Evolutionary conservation across 2,113 vertebrate species (phyloP), one percentile per base, ranked within the genome.

Genomic region (Platanista minor): DNA sequence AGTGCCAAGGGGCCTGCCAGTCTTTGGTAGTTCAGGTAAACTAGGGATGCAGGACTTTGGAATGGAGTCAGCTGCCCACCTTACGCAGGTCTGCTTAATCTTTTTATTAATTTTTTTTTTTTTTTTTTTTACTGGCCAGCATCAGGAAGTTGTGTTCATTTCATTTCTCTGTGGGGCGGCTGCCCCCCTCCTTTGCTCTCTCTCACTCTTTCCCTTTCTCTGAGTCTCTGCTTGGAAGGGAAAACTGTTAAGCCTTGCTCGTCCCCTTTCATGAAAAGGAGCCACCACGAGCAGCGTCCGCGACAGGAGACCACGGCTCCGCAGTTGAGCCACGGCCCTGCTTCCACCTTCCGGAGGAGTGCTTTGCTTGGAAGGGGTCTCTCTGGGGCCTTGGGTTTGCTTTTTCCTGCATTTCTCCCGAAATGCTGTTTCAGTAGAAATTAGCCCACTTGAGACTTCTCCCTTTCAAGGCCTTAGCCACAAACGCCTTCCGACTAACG

Each of bases 381-480:
- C 97, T 94, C 97, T 74, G 83, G 96, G 97, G 91, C 97, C 97
- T 97, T 75, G 97, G 95, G 74, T 89, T 95, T 96, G 97, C 93
- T 95, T 96, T 97, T 64, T 97, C 84, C 95, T 97, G 98, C 97
- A 97, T 97, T 98, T 98, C 98, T 98, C 90, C 98, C 0, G 97
- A 97, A 98, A 98, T 97, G 98, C 97, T 96, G 97, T 94, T 96
- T 98, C 98, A 97, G 98, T 92, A 97, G 98, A 93, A 96, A 97
- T 95, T 97, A 97, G 97, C 97, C 96, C 97, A 94, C 90, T 92
- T 67, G 97, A 97, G 97, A 84, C 95, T 97, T 97, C 97, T 97
- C 98, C 97, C 97, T 98, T 95, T 91, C 97, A 97, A 97, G 97
- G 98, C 98, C 97, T 97, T 95, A 98, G 97, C 98, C 98, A 97